Percentiles rank a stretch among this genome's conserved stretches.
These are phyloP conservation scores for Dendrocincla fuliginosa DNA, from an alignment of 2,797 vertebrate species.

Conservation along the genomic window DNA sequence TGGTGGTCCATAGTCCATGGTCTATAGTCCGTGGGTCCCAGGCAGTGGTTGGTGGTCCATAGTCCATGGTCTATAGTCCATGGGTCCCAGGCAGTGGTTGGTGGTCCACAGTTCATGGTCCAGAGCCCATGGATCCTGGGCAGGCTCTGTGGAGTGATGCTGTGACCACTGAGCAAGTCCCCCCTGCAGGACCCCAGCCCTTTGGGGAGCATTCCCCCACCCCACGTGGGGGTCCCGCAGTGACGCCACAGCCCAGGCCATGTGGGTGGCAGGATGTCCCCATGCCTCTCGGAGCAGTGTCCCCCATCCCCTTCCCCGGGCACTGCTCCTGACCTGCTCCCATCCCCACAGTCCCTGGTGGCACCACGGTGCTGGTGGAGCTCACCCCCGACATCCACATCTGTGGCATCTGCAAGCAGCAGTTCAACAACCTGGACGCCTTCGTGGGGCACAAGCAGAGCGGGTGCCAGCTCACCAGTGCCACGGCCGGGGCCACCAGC, in stretches of 20 bases:
- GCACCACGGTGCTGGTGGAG: conserved; percentile 87
- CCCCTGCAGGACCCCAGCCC: background rate
- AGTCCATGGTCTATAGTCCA: background rate
- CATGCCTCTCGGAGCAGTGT: rapidly evolving
- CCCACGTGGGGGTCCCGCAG: background rate
- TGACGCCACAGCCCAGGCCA: background rate
- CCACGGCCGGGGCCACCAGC: conserved; percentile 67
- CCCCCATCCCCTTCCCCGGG: rapidly evolving
- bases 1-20: background rate
- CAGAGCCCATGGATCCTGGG: no score
- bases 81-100: background rate
- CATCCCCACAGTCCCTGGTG: conserved; percentile 71
- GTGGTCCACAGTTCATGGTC: background rate
- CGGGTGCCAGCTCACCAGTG: conserved; percentile 83
- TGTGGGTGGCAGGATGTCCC: background rate
- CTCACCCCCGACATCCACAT: conserved; percentile 95
- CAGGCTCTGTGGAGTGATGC: background rate
- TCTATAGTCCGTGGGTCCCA: background rate
- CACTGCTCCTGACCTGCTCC: background rate
- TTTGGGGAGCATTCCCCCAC: no score
- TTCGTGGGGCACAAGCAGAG: conserved; percentile 94
- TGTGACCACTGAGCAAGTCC: rapidly evolving
- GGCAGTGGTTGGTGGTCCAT: rapidly evolving
- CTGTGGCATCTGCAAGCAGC: conserved; percentile 95
- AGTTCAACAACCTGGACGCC: conserved; percentile 92